Evolutionary conservation across 2,888 invertebrate genomes (phyloP).

Genomic region (Molorchus minor): DNA sequence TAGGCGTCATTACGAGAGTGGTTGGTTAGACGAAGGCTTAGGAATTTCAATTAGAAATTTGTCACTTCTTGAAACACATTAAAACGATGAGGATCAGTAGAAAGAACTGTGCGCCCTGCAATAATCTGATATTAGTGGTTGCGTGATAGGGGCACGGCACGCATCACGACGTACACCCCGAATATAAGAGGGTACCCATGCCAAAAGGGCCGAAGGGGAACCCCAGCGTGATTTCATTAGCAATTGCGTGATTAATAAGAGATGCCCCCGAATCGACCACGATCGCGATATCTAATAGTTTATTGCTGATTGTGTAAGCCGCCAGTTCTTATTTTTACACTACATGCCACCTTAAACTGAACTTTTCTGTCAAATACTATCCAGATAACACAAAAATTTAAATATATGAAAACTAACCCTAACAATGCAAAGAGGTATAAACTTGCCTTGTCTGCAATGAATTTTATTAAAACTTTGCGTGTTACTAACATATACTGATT

Average conservation of each 20-base stretch:
- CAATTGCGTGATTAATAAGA: conserved; percentile 23
- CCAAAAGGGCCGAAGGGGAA: conserved; percentile 2
- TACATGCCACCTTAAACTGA: too few species aligned
- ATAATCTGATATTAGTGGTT: conserved; percentile 47
- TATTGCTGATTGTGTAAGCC: background rate
- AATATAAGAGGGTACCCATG: conserved; percentile 16
- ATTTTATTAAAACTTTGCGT: too few species aligned
- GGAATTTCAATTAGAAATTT: conserved; percentile 64
- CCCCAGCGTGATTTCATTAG: conserved; percentile 24
- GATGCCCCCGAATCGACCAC: conserved; percentile 17
- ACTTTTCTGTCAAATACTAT: too few species aligned
- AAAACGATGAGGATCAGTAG: conserved; percentile 50
- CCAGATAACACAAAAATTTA: too few species aligned
- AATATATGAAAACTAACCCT: too few species aligned
- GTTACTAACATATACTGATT: too few species aligned
- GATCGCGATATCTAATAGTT: conserved; percentile 15
- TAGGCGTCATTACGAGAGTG: conserved; percentile 58
- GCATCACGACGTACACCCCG: conserved; percentile 34
- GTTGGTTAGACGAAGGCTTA: conserved; percentile 57
- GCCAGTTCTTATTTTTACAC: conserved; percentile 2
- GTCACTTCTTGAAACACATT: conserved; percentile 61
- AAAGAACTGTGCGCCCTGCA: conserved; percentile 42
- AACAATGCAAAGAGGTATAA: too few species aligned
- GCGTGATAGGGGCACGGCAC: conserved; percentile 44
- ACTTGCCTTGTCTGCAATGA: too few species aligned